Evolutionary conservation across 2,113 vertebrate species (phyloP).

Genomic region (Apodemus sylvaticus): DNA sequence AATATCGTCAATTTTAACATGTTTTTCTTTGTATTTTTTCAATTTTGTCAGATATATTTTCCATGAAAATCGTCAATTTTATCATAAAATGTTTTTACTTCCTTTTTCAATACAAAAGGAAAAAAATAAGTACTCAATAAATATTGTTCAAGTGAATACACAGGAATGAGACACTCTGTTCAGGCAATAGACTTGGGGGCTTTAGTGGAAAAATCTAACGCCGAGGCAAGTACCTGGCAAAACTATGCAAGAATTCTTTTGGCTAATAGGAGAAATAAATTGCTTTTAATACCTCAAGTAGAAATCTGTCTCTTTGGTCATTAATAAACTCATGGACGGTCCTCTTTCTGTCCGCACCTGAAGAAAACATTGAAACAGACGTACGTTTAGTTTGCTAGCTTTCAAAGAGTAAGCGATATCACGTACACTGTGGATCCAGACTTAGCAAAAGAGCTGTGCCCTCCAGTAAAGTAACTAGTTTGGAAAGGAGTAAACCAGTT

Average conservation of each 20-base stretch:
- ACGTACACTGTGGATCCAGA: background rate
- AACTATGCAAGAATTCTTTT: background rate
- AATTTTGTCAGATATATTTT: too few species aligned
- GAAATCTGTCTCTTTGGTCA: constrained; percentile 82
- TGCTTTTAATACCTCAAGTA: constrained; percentile 82
- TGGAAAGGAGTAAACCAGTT: background rate
- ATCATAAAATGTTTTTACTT: too few species aligned
- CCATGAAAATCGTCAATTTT: too few species aligned
- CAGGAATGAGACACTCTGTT: background rate
- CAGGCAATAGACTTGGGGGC: background rate
- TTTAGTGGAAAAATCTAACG: background rate
- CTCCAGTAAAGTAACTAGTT: background rate
- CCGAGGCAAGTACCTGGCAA: background rate
- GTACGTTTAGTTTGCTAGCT: constrained; percentile 38
- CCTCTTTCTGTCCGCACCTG: constrained; percentile 78
- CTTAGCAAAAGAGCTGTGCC: background rate
- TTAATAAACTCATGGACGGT: constrained; percentile 79
- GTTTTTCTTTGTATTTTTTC: too few species aligned
- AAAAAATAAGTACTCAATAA: background rate
- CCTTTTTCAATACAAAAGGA: too few species aligned
- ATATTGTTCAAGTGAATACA: background rate
- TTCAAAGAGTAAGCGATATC: background rate
- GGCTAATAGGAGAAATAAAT: constrained; percentile 21
- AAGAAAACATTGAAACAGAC: constrained; percentile 67
- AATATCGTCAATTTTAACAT: too few species aligned